Percentiles rank a stretch among this genome's conserved stretches.
These are phyloP conservation scores for rat (Rattus norvegicus) DNA, from an alignment of 2,113 vertebrate species.

Conservation along the genomic window DNA sequence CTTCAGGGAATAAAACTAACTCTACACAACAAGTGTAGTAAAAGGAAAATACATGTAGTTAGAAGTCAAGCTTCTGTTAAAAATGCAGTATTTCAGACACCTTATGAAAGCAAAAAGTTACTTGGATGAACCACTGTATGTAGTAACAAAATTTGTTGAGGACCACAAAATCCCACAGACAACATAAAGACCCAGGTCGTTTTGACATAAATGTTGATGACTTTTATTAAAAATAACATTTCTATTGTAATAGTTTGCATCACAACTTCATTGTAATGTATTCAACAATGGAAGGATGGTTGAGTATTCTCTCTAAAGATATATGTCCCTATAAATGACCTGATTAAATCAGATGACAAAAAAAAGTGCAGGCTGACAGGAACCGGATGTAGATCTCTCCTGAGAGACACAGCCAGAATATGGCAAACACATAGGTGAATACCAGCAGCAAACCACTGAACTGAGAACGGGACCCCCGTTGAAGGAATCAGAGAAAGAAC, in stretches of 20 bases:
- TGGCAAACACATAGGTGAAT: no score
- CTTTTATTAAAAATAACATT: not conserved
- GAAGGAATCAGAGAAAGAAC: no score
- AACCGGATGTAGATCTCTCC: no score
- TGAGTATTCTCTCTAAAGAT: not conserved
- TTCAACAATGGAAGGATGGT: not conserved
- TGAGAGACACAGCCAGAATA: no score
- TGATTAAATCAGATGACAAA: no score
- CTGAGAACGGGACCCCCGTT: no score
- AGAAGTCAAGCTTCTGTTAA: not conserved
- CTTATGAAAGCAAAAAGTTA: not conserved
- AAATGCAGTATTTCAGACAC: not conserved
- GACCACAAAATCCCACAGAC: not conserved
- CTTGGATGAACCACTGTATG: not conserved
- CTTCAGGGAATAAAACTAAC: no score
- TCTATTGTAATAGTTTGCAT: not conserved
- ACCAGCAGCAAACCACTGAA: no score
- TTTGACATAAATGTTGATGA: not conserved
- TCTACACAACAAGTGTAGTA: not conserved
- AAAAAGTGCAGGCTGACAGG: no score
- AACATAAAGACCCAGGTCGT: not conserved
- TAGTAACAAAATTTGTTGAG: not conserved
- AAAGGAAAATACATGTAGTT: not conserved
- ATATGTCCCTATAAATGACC: not conserved
- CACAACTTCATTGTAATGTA: not conserved